These are phyloP conservation scores for Calvadosia cruxmelitensis DNA, from an alignment of 30 jellyfish, hydroid and myxozoan genomes.

Conservation along the genomic window DNA sequence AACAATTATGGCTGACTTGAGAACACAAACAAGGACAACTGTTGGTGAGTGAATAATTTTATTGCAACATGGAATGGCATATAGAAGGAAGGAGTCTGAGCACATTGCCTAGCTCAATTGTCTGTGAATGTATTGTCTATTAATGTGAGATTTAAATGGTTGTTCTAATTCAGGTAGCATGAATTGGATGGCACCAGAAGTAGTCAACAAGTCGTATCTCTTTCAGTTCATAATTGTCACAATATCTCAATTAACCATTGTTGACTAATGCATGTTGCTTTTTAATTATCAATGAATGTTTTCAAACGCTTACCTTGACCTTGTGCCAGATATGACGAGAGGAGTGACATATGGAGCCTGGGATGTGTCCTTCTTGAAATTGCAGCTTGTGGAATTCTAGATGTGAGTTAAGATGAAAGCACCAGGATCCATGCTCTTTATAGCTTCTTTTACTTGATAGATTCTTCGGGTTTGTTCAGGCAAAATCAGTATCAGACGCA, in stretches of 20 bases:
- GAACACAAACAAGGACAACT: slow-evolving; percentile 74
- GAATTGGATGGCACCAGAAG: slow-evolving; percentile 98
- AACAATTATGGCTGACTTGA: slow-evolving; percentile 79
- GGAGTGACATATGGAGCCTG: slow-evolving; percentile 83
- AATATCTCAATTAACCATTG: too few relatives aligned
- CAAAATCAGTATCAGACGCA: too few relatives aligned
- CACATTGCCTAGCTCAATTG: neutral
- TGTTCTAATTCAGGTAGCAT: slow-evolving; percentile 41
- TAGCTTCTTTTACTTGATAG: too few relatives aligned
- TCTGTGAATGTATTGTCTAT: neutral
- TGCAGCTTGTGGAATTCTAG: slow-evolving; percentile 86
- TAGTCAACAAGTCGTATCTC: too few relatives aligned
- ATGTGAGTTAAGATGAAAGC: too few relatives aligned
- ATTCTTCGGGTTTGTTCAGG: too few relatives aligned
- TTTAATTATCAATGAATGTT: too few relatives aligned
- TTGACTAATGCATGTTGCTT: neutral
- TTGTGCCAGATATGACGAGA: slow-evolving; percentile 53
- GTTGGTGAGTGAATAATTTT: slow-evolving; percentile 31
- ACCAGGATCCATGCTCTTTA: too few relatives aligned
- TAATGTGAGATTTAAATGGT: neutral
- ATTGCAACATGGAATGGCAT: neutral
- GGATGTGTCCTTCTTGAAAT: slow-evolving; percentile 75
- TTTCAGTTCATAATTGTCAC: too few relatives aligned
- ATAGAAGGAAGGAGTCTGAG: neutral
- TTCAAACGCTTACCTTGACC: neutral